Percentiles rank a stretch among this genome's conserved stretches.
phyloP scores from a whole-genome alignment of 1,140 invertebrate genomes.

The Nasonia giraulti region DNA sequence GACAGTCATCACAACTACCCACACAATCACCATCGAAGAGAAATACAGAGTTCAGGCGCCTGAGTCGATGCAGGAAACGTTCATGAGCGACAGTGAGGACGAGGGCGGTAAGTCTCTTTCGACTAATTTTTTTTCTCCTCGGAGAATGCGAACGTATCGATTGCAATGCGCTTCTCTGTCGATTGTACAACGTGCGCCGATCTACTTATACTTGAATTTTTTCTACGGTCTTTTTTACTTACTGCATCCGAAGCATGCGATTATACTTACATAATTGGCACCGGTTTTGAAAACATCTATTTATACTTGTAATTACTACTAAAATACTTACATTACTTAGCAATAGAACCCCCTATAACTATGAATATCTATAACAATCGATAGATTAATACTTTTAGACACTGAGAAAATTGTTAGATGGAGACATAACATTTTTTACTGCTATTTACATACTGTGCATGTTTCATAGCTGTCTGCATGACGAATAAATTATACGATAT shows the following conservation, averaged over 20 bases:
- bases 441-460: conserved; percentile 5
- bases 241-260: conserved; percentile 23
- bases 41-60: conserved; percentile 97
- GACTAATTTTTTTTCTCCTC: background rate
- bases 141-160: conserved; percentile 11
- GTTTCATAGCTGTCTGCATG: conserved; percentile 1
- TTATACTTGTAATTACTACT: background rate
- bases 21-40: conserved; percentile 84
- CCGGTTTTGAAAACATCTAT: background rate
- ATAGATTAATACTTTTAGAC: background rate
- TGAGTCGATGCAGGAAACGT: conserved; percentile 99
- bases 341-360: background rate
- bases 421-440: background rate
- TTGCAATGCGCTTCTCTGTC: conserved; percentile 23
- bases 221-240: background rate
- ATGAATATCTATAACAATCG: background rate
- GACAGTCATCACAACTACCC: conserved; percentile 86
- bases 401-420: background rate
- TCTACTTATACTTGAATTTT: background rate
- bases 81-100: conserved; percentile 99
- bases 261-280: conserved; percentile 23
- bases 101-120: conserved; percentile 87
- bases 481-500: background rate
- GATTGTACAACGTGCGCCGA: background rate
- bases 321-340: background rate